Evolutionary conservation across 2,888 invertebrate genomes (phyloP).

Genomic region (Mystacides longicornis): DNA sequence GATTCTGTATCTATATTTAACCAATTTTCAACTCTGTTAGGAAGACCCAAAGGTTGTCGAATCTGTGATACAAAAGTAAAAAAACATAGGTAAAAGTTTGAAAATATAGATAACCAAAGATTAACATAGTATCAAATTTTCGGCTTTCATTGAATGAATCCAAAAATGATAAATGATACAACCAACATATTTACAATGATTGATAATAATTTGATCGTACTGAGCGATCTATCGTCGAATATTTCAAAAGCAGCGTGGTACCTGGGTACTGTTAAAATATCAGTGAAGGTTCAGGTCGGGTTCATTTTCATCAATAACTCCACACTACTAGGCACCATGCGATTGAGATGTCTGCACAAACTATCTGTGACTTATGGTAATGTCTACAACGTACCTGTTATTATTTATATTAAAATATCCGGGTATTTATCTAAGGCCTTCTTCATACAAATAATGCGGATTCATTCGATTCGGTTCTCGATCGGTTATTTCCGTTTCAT

Average conservation of each 20-base stretch:
- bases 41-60: too few species aligned
- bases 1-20: too few species aligned
- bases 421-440: not conserved
- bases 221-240: not conserved
- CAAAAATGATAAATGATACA: constrained; percentile 13
- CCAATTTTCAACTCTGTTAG: too few species aligned
- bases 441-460: too few species aligned
- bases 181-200: constrained; percentile 13
- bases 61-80: too few species aligned
- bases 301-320: not conserved
- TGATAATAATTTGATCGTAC: constrained; percentile 14
- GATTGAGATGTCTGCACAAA: not conserved
- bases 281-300: constrained; percentile 1
- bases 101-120: too few species aligned
- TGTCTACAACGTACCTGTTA: not conserved
- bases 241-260: too few species aligned
- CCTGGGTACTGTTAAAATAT: constrained; percentile 1
- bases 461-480: too few species aligned
- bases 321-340: too few species aligned
- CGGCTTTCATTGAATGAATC: constrained; percentile 9
- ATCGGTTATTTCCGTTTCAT: too few species aligned
- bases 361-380: constrained; percentile 1
- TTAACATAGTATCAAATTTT: too few species aligned
- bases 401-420: not conserved
- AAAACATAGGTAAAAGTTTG: too few species aligned